Base-by-base conservation (phyloP, 2,888 invertebrate genomes). In the Pyrrhia umbra region DNA sequence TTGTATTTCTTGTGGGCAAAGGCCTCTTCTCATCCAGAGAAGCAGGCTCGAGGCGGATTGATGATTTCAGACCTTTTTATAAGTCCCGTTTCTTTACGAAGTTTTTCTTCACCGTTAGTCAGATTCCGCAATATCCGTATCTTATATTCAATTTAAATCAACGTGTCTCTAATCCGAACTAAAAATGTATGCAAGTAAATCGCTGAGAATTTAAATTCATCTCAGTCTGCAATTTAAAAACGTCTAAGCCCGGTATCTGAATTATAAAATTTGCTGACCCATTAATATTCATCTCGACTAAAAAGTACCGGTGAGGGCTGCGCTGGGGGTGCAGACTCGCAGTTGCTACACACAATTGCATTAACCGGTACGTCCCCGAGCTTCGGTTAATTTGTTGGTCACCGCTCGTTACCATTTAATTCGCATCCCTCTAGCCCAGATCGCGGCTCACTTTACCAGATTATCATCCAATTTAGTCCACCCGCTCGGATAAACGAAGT, bases 341-440 rank as follows among this genome's bases (percentile, higher is more conserved):
- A 63, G 66, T 65, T 60, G 58, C 68, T 50, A 62, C 55, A 52
- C 73, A 54, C 73, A 85, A 89, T 89, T 85, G 85, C 83, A 88
- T 89, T 88, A 88, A 78, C 84, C 75, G 67, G 61, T 66, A 71
- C 71, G 79, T 81, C 68, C 85, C 81, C 80, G 63, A 69, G 80
- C 75, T 66, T 71, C 82, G 83, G 88, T 88, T 89, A 89, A 89
- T 89, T 89, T 84, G 84, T 82, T 85, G 86, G 87, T 84, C 87
- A 84, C 79, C 75, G 81, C 86, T 88, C 87, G 88, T 87, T 86
- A 85, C 84, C 83, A 85, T 86, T 88, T 88, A 84, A 87, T 88
- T 86, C 80, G 74, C 79, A 58, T 72, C 78, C 75, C 79, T 77
- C 77, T 74, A 56, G 49, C 54, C 55, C 65, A 74, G 74, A 79